Evolutionary conservation across 2,113 vertebrate genomes (phyloP).

Genomic region (Talpa occidentalis): DNA sequence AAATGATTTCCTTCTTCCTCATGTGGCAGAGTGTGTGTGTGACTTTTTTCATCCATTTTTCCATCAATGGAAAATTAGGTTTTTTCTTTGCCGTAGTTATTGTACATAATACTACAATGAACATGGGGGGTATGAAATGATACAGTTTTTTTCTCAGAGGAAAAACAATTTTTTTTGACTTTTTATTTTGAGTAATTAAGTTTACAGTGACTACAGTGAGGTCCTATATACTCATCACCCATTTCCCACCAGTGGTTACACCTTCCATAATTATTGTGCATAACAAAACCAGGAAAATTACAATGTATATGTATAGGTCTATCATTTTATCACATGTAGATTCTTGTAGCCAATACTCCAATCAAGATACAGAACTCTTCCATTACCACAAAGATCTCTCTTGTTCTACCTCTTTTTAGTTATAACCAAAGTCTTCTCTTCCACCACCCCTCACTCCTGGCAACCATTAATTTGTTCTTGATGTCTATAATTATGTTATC

Average conservation of each 20-base stretch:
- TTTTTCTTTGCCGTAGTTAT: not conserved
- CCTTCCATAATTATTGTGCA: not conserved
- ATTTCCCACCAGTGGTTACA: not conserved
- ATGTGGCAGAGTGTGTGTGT: not conserved
- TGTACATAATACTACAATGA: not conserved
- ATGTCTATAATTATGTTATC: not conserved
- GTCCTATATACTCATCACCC: not conserved
- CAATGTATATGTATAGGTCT: not conserved
- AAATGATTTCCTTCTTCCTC: not conserved
- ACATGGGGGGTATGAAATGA: not conserved
- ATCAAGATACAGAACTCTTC: not conserved
- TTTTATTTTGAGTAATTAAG: slow-evolving; percentile 48
- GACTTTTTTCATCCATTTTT: not conserved
- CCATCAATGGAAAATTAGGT: not conserved
- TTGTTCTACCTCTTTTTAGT: not conserved
- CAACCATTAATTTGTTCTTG: not conserved
- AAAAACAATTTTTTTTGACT: not conserved
- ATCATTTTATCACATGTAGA: not conserved
- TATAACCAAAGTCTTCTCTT: not conserved
- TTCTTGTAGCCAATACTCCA: not conserved
- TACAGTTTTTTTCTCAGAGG: not conserved
- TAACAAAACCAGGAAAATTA: slow-evolving; percentile 24
- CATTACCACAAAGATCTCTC: not conserved
- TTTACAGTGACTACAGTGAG: not conserved
- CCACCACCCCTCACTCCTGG: not conserved